These are phyloP conservation scores for Hetaerina titia DNA, from an alignment of 2,888 invertebrate genomes.

Conservation along the genomic window DNA sequence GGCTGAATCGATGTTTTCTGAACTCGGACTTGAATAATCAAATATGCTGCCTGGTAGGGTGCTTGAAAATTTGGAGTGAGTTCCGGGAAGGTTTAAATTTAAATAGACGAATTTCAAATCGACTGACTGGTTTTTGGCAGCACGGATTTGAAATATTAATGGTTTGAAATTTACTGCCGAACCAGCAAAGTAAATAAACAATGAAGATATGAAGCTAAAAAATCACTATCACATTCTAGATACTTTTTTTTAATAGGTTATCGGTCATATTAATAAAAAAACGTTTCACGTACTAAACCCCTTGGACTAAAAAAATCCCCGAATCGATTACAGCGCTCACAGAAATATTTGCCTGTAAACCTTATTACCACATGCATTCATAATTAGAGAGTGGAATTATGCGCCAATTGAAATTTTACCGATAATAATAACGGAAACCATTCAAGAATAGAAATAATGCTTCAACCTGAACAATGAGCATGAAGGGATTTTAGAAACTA, in stretches of 20 bases:
- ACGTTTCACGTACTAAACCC: neutral
- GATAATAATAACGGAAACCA: neutral
- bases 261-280: neutral
- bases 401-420: neutral
- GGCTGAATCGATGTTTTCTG: neutral
- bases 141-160: too few relatives aligned
- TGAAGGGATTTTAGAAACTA: neutral
- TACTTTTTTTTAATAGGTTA: neutral
- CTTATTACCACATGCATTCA: neutral
- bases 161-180: too few relatives aligned
- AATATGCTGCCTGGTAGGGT: neutral
- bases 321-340: neutral
- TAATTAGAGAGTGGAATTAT: neutral
- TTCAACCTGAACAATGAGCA: neutral
- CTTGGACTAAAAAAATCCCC: neutral
- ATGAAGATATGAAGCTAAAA: too few relatives aligned
- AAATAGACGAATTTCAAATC: too few relatives aligned
- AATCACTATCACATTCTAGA: too few relatives aligned
- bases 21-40: neutral
- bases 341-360: neutral
- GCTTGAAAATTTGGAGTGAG: neutral
- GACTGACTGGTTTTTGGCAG: too few relatives aligned
- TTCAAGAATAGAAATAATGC: slow-evolving; percentile 27
- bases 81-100: neutral
- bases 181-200: too few relatives aligned